These are phyloP conservation scores for Zonitis immaculata DNA, from an alignment of 2,888 invertebrate species.

Conservation along the genomic window DNA sequence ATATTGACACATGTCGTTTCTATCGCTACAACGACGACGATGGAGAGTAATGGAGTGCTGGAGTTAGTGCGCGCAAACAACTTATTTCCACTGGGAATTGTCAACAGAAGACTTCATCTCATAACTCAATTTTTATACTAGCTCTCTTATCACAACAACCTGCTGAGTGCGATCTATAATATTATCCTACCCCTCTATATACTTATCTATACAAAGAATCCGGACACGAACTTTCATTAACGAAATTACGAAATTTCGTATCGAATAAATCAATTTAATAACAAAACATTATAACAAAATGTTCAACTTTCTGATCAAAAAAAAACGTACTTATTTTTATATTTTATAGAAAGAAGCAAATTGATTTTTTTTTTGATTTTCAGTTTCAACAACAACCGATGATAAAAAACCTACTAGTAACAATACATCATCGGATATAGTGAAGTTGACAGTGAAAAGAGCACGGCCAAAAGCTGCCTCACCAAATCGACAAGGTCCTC, in stretches of 20 bases:
- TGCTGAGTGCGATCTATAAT: conserved; percentile 29
- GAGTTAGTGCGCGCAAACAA: conserved; percentile 49
- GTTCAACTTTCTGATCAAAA: no score
- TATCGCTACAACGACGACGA: conserved; percentile 27
- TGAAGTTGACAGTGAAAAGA: conserved; percentile 60
- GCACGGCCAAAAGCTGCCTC: conserved; percentile 81
- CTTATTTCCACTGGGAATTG: conserved; percentile 49
- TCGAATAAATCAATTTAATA: not conserved
- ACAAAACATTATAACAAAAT: no score
- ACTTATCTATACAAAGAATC: not conserved
- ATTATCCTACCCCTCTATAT: not conserved
- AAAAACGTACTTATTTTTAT: no score
- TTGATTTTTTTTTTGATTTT: conserved; percentile 29
- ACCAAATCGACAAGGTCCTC: conserved; percentile 85
- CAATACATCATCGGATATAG: conserved; percentile 51
- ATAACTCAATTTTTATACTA: conserved; percentile 49
- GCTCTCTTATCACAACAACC: conserved; percentile 40
- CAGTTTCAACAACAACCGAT: conserved; percentile 48
- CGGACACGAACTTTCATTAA: not conserved
- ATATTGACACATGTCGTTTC: conserved; percentile 44
- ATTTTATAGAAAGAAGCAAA: no score
- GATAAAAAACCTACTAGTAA: conserved; percentile 49
- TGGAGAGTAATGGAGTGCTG: conserved; percentile 39
- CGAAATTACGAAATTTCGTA: not conserved
- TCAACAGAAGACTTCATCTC: conserved; percentile 48